Evolutionary conservation across 2,113 vertebrate genomes (phyloP), one percentile per base, ranked within the genome.

Genomic region (Pycnonotus jocosus): DNA sequence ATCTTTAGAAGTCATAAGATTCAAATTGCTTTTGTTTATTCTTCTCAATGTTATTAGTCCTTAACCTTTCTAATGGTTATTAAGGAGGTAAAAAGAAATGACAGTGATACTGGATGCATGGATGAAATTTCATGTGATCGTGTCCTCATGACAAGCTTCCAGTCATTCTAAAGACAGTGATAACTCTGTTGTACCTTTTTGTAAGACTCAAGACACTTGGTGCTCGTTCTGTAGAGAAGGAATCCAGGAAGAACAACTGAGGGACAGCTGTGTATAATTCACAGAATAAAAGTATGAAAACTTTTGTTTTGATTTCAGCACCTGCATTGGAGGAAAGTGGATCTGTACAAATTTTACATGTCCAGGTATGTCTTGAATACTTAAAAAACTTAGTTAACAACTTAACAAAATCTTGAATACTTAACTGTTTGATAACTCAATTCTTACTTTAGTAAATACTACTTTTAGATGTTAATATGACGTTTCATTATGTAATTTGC

Each of bases 341-440:
- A 98, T 98, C 94, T 99, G 99, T 97, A 99, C 98, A 35, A 98
- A 99, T 22, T 90, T 98, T 81, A 98, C 98, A 48, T 99, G 99
- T 88, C 98, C 99, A 97, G 99, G 99, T 99, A 97, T 19, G 64
- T 85, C n/a, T 65, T 4, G 1, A 25, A 42, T 72, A 58, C 4
- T 54, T 72, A 40, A 57, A 5, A 47, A 47, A 47, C 21, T 47
- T 47, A 47, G 10, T 22, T 47, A 47, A 47, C 45, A 47, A 47
- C 45, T 47, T 22, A 47, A 47, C 13, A 7, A 44, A 57, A 20
- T 74, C 35, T 65, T 4, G 0, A 25, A 42, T 77, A 56, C 4
- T 51, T 72, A 42, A 58, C 7, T 48, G 20, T 57, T 51, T 48
- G 35, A 31, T 68, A 81, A 15, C 9, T 57, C 9, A 51, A 11